Conservation (phyloP, 2,797 vertebrate genomes). For the Falco peregrinus region DNA sequence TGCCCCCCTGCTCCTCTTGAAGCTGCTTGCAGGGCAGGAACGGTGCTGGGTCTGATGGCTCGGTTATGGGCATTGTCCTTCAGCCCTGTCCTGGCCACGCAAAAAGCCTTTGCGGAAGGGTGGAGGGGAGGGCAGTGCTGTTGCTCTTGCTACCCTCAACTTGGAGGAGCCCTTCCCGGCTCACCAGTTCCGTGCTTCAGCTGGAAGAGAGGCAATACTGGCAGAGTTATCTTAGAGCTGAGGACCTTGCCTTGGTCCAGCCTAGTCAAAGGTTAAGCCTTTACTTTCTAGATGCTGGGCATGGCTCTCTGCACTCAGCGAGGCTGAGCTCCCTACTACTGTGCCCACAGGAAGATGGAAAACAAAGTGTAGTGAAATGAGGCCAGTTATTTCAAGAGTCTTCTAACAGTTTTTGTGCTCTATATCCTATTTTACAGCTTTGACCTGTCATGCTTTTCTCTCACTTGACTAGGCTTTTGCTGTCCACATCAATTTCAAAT, state of each 20-base stretch:
- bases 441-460: background rate
- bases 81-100: accelerated
- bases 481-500: background rate
- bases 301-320: background rate
- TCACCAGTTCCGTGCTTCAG: background rate
- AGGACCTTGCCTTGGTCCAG: background rate
- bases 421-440: background rate
- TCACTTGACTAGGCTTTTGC: background rate
- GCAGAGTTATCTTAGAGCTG: background rate
- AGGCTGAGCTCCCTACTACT: background rate
- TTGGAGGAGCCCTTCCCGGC: background rate
- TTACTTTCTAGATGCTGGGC: background rate
- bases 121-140: background rate
- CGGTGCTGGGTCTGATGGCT: background rate
- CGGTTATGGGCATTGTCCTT: background rate
- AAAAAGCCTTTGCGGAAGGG: background rate
- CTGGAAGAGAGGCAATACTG: background rate
- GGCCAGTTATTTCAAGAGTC: constrained; percentile 58
- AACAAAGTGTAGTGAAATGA: constrained; percentile 3
- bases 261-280: background rate
- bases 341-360: background rate
- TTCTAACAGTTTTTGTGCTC: constrained; percentile 3
- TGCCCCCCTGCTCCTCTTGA: background rate
- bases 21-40: background rate
- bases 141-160: background rate